Evolutionary conservation across 2,888 invertebrate species (phyloP), one percentile per base, ranked within the genome.

Genomic region (Lycocerus yunnanus): DNA sequence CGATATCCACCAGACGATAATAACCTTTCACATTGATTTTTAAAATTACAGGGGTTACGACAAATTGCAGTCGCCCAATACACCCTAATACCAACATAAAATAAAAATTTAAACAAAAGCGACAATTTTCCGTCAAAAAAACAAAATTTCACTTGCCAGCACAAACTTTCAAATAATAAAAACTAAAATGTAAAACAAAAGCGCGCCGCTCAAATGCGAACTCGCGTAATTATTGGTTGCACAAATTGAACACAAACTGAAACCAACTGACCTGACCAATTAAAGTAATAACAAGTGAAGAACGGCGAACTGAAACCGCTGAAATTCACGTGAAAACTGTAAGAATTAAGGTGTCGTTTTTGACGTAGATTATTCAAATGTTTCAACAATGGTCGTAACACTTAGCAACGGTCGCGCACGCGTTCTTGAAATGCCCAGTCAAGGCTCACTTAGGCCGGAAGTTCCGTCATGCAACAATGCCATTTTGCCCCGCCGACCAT

Each of bases 251-350:
- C 61, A 61, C 61, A 15, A 6, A 63, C 13, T 63, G 2, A n/a
- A 63, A 63, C 8, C 13, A 16, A 18, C 9, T 24, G 10, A 24
- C 9, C 21, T 18, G 20, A 63, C 61, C 14, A 63, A 63, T 18
- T 63, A n/a, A 63, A n/a, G 16, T 18, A 63, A n/a, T 15, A 63
- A 63, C 61, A 65, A 74, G 58, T 58, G 18, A 67, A 67, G 16
- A 43, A 78, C 81, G 81, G 81, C 78, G 82, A 84, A 85, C 84
- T 84, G 85, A 85, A 85, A 86, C 81, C 84, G 85, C 84, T 84
- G 86, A 85, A 86, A 84, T 85, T 84, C 86, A 84, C 84, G 82
- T 85, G 85, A 85, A 86, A 86, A 86, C 86, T 86, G 86, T 85
- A 84, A 83, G 82, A 82, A 83, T 82, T 81, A 81, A 83, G 83